Evolutionary conservation across 2,797 vertebrate genomes (phyloP).

Genomic region (Caiman crocodilus): DNA sequence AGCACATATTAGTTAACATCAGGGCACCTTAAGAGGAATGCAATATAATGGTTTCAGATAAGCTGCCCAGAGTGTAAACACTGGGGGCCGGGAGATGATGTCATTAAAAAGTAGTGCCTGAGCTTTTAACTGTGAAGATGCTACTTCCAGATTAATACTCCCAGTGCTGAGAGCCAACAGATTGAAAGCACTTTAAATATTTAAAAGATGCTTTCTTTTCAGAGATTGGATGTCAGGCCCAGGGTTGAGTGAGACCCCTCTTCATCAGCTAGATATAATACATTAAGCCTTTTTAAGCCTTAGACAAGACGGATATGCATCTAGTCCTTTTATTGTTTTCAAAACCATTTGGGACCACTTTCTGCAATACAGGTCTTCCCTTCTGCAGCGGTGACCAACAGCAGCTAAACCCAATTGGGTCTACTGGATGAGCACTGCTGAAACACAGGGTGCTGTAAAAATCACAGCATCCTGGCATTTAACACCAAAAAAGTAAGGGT

Average conservation of each 20-base stretch:
- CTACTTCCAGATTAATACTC: not conserved
- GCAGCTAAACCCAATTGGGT: conserved; percentile 15
- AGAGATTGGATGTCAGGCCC: not conserved
- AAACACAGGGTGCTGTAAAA: not conserved
- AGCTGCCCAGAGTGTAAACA: not conserved
- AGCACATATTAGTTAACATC: not conserved
- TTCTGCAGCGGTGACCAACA: not conserved
- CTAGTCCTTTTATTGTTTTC: conserved; percentile 34
- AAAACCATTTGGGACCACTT: not conserved
- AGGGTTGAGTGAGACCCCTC: no score
- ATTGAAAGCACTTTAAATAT: not conserved
- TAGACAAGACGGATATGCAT: conserved; percentile 36
- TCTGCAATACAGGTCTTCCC: not conserved
- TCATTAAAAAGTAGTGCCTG: no score
- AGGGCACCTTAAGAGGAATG: not conserved
- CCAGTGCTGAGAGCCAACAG: not conserved
- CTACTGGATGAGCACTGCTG: not conserved
- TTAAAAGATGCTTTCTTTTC: not conserved
- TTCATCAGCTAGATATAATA: not conserved
- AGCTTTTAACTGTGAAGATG: not conserved
- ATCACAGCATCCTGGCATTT: not conserved
- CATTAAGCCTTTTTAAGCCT: conserved; percentile 46
- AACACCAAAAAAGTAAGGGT: not conserved
- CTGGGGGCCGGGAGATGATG: no score
- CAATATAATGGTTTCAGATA: not conserved